Conservation (phyloP, 2,888 invertebrate genomes). For the Cabera pusaria region DNA sequence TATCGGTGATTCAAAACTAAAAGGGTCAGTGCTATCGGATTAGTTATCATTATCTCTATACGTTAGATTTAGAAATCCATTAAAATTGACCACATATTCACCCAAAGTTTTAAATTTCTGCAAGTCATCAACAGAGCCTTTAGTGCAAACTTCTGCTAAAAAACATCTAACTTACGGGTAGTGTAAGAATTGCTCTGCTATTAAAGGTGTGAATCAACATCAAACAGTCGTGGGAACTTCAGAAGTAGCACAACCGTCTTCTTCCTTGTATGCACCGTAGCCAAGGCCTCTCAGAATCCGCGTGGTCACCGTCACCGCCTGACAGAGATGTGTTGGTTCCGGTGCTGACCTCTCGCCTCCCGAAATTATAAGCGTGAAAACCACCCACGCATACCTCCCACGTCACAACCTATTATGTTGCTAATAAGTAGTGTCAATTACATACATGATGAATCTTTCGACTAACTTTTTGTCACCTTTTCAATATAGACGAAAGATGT, state of each 20-base stretch:
- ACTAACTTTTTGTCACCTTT: constrained; percentile 6
- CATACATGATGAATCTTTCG: constrained; percentile 12
- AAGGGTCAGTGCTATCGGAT: constrained; percentile 24
- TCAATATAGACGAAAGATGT: no score
- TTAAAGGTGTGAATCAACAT: no score
- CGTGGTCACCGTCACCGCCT: constrained; percentile 38
- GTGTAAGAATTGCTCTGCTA: no score
- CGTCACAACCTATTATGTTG: constrained; percentile 14
- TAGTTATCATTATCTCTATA: constrained; percentile 11
- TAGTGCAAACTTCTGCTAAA: no score
- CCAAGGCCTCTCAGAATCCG: constrained; percentile 34
- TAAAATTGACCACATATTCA: no score
- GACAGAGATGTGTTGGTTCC: constrained; percentile 42
- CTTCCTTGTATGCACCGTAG: constrained; percentile 31
- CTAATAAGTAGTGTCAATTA: constrained; percentile 22
- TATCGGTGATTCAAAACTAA: constrained; percentile 24
- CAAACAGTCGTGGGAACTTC: constrained; percentile 25
- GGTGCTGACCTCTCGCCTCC: constrained; percentile 46
- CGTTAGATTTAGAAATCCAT: constrained; percentile 6
- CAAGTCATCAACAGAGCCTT: no score
- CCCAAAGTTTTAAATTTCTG: no score
- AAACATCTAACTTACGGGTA: no score
- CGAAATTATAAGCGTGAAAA: constrained; percentile 62
- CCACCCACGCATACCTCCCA: constrained; percentile 51
- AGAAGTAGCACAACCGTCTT: constrained; percentile 3